Percentiles rank a stretch among this genome's conserved stretches.
These are phyloP conservation scores for Podarcis siculus DNA, from an alignment of 2,797 vertebrate species.

Conservation along the genomic window DNA sequence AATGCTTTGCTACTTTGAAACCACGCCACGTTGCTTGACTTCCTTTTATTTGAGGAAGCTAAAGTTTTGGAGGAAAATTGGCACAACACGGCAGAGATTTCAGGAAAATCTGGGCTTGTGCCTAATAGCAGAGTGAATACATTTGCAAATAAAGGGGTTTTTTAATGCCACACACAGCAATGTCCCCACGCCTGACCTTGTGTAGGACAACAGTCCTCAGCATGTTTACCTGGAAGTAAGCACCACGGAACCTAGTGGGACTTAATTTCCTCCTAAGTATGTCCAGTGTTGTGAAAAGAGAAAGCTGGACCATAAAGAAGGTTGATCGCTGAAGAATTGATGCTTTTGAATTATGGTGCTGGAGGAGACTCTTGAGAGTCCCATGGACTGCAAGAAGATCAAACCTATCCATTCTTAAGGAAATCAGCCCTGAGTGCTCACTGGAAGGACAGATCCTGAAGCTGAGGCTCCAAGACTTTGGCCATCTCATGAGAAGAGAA, in stretches of 20 bases:
- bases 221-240: background rate
- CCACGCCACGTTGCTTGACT: background rate
- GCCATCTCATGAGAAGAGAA: too few species aligned
- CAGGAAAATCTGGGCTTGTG: constrained; percentile 20
- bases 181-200: too few species aligned
- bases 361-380: too few species aligned
- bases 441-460: too few species aligned
- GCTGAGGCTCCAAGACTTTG: too few species aligned
- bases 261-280: background rate
- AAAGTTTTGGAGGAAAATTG: background rate
- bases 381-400: too few species aligned
- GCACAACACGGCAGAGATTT: constrained; percentile 6
- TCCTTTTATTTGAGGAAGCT: background rate
- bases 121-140: constrained; percentile 19
- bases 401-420: too few species aligned
- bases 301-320: too few species aligned
- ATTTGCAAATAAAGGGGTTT: background rate
- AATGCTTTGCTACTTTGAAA: background rate
- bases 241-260: accelerated
- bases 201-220: background rate
- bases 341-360: too few species aligned
- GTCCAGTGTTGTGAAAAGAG: background rate
- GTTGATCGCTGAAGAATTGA: too few species aligned
- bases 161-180: background rate
- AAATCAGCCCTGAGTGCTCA: too few species aligned